Conservation (phyloP, 2,797 vertebrate species). For the Babyrousa celebensis region DNA sequence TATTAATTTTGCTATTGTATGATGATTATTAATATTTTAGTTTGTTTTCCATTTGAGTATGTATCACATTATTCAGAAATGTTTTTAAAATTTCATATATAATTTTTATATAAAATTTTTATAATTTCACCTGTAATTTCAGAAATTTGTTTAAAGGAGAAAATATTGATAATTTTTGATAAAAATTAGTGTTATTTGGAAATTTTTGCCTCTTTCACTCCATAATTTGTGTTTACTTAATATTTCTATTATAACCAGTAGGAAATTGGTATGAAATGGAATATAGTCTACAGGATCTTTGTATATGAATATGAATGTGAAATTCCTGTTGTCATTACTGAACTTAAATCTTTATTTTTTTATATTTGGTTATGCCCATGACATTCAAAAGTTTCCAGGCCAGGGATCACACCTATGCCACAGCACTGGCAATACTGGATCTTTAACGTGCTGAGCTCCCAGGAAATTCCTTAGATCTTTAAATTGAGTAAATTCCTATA, state of each 20-base stretch:
- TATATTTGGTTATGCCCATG: too few relatives aligned
- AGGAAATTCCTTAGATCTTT: background rate
- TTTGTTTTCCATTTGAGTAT: background rate
- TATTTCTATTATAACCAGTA: background rate
- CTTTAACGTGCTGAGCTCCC: too few relatives aligned
- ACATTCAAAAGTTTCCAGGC: too few relatives aligned
- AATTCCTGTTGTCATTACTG: background rate
- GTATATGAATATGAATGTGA: slow-evolving; percentile 16
- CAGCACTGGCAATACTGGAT: too few relatives aligned
- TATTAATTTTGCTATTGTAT: background rate
- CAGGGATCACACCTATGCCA: too few relatives aligned
- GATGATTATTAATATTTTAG: background rate
- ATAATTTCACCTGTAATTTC: background rate
- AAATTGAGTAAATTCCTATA: slow-evolving; percentile 16
- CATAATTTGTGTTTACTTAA: background rate
- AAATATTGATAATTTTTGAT: slow-evolving; percentile 23
- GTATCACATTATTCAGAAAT: background rate
- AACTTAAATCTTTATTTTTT: background rate
- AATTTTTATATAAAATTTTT: background rate
- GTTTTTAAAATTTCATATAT: slow-evolving; percentile 29
- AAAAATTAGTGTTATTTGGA: slow-evolving; percentile 8
- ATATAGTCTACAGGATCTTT: background rate
- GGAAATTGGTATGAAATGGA: slow-evolving; percentile 34
- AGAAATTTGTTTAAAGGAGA: background rate
- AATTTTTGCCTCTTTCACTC: slow-evolving; percentile 3